Evolutionary conservation across 2,888 invertebrate genomes (phyloP).

Genomic region (Heteromyza rotundicornis): DNA sequence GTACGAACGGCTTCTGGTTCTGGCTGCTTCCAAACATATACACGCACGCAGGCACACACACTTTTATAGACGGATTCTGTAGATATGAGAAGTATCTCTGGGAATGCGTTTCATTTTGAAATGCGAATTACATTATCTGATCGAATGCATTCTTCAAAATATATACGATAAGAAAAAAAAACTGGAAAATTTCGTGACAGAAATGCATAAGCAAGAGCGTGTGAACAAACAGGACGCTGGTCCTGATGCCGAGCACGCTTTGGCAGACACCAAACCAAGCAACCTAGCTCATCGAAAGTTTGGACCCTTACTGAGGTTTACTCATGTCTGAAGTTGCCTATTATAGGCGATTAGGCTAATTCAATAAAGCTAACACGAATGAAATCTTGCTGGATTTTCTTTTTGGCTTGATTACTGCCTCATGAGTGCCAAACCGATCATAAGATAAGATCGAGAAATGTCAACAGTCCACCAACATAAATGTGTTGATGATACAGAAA

Average conservation of each 20-base stretch:
- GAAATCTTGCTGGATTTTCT: too few relatives aligned
- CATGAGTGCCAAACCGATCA: too few relatives aligned
- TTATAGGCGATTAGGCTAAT: too few relatives aligned
- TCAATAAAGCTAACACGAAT: too few relatives aligned
- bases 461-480: too few relatives aligned
- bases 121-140: constrained; percentile 54
- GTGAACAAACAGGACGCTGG: constrained; percentile 48
- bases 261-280: neutral
- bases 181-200: constrained; percentile 61
- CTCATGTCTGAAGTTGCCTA: too few relatives aligned
- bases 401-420: too few relatives aligned
- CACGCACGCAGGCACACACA: neutral
- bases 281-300: too few relatives aligned
- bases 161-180: constrained; percentile 30
- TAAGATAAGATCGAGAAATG: too few relatives aligned
- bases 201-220: constrained; percentile 61
- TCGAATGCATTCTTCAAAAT: constrained; percentile 48
- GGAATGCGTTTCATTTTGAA: constrained; percentile 54
- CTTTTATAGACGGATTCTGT: neutral
- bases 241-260: constrained; percentile 3
- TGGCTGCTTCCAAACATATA: neutral
- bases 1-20: neutral
- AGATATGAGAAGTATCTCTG: constrained; percentile 47
- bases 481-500: too few relatives aligned
- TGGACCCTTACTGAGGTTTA: too few relatives aligned